Evolutionary conservation across 2,113 vertebrate species (phyloP).

Genomic region (Chitala chitala): DNA sequence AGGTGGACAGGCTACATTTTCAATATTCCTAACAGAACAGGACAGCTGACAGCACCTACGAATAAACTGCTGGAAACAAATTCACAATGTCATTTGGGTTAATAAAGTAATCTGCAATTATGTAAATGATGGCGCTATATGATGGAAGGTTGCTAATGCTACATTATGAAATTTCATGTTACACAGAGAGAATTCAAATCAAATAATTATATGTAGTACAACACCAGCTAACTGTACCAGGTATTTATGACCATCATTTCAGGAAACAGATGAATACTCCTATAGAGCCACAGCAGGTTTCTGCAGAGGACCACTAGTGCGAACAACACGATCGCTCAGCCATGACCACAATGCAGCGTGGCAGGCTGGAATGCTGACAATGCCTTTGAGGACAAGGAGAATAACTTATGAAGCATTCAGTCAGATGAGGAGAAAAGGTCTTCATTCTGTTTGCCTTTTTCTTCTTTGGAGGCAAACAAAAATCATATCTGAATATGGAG

Average conservation of each 20-base stretch:
- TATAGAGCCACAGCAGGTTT: background rate
- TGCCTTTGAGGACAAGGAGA: background rate
- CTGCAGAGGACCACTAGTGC: background rate
- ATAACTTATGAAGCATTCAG: too few relatives aligned
- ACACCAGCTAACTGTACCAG: background rate
- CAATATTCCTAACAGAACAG: background rate
- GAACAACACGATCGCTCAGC: background rate
- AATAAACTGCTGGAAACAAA: constrained; percentile 14
- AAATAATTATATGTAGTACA: background rate
- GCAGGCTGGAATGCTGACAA: background rate
- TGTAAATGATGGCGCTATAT: background rate
- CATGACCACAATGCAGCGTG: background rate
- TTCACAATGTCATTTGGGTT: constrained; percentile 10
- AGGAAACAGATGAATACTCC: background rate
- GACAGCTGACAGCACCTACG: background rate
- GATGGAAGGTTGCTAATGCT: background rate
- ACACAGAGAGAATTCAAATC: background rate
- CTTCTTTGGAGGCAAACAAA: too few relatives aligned
- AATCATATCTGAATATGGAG: too few relatives aligned
- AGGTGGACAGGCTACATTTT: background rate
- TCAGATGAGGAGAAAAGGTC: background rate
- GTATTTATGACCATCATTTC: background rate
- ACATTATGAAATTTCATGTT: background rate
- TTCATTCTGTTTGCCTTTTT: background rate
- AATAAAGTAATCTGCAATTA: constrained; percentile 24